Conservation (phyloP, 2,888 invertebrate species). For the Diabrotica balteata region DNA sequence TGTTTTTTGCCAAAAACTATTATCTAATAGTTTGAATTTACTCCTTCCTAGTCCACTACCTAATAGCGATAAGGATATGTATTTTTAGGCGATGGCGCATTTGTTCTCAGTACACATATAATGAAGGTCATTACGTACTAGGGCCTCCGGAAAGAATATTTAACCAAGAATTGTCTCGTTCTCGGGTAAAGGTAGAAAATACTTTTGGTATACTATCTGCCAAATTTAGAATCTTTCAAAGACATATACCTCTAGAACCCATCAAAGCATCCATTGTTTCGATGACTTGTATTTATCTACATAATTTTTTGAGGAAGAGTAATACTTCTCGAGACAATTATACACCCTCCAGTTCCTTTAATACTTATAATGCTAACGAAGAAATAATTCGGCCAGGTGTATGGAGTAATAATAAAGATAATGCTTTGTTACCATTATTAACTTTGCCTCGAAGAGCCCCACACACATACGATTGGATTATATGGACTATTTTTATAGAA, state of each 20-base stretch:
- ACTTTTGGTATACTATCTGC: slow-evolving; percentile 30
- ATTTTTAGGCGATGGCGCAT: not conserved
- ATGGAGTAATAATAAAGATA: no score
- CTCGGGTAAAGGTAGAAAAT: slow-evolving; percentile 26
- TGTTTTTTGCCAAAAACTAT: no score
- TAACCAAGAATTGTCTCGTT: slow-evolving; percentile 17
- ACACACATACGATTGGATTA: no score
- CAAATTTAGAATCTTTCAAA: slow-evolving; percentile 45
- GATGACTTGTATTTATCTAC: slow-evolving; percentile 40
- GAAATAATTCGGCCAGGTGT: no score
- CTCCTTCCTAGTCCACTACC: no score
- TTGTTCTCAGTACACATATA: not conserved
- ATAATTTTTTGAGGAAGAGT: slow-evolving; percentile 29
- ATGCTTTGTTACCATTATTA: no score
- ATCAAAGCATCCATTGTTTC: slow-evolving; percentile 41
- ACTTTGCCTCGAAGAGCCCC: no score
- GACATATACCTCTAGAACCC: slow-evolving; percentile 42
- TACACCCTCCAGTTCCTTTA: no score
- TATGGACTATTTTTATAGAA: no score
- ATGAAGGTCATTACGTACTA: not conserved
- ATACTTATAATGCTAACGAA: no score
- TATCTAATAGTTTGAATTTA: no score
- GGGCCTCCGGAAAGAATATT: slow-evolving; percentile 15
- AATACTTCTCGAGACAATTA: not conserved
- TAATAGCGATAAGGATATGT: no score